Conservation (phyloP, 2,113 vertebrate species). For the Microtus oregoni region DNA sequence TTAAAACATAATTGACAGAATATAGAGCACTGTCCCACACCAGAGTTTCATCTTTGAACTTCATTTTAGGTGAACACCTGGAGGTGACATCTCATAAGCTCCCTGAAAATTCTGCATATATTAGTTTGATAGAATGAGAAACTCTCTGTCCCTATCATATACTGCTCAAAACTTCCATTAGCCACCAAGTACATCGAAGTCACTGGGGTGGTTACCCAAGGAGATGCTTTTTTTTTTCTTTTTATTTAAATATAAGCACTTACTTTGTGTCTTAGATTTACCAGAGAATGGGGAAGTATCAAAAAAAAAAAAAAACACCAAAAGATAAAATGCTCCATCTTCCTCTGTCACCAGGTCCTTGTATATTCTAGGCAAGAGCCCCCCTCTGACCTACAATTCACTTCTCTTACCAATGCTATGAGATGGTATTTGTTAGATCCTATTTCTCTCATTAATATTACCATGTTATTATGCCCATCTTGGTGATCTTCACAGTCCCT, state of each 20-base stretch:
- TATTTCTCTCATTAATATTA: background rate
- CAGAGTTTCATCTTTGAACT: background rate
- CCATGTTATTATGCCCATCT: background rate
- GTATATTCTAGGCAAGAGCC: background rate
- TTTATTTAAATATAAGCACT: background rate
- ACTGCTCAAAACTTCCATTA: background rate
- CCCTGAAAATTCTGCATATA: background rate
- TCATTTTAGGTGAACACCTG: background rate
- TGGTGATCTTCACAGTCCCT: background rate
- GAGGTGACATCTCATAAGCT: background rate
- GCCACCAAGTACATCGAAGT: background rate
- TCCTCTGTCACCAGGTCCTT: background rate
- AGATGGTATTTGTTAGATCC: background rate
- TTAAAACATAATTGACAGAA: too few relatives aligned
- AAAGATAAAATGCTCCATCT: background rate
- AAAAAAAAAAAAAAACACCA: background rate
- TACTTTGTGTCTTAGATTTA: constrained; percentile 26
- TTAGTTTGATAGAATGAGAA: background rate
- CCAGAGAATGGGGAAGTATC: background rate
- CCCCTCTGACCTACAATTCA: background rate
- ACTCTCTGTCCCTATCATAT: background rate
- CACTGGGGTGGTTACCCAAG: background rate
- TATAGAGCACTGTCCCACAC: too few relatives aligned
- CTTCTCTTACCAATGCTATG: constrained; percentile 3
- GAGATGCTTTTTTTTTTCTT: background rate